These are phyloP conservation scores for Dascyllus trimaculatus DNA, from an alignment of 2,113 vertebrate species.

Conservation along the genomic window DNA sequence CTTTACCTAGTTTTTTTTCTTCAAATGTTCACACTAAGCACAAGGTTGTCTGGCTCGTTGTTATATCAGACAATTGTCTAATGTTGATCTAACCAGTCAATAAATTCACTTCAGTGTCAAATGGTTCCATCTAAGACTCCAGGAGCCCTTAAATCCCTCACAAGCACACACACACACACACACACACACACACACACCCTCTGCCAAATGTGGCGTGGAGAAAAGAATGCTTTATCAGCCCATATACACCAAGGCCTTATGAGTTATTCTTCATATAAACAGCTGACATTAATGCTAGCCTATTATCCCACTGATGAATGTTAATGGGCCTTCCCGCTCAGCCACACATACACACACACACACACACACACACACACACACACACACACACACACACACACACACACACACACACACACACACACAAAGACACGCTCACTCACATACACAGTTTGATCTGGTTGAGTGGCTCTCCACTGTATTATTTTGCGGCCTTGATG, in stretches of 20 bases:
- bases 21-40: neutral
- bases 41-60: constrained; percentile 2
- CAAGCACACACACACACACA: constrained; percentile 8
- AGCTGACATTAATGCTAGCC: constrained; percentile 73
- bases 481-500: constrained; percentile 68
- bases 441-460: constrained; percentile 43
- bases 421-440: constrained; percentile 13
- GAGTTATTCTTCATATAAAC: constrained; percentile 78
- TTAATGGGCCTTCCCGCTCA: constrained; percentile 71
- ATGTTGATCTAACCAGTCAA: constrained; percentile 51
- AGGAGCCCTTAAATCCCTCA: constrained; percentile 1
- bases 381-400: constrained; percentile 27
- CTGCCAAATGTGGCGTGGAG: constrained; percentile 33
- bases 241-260: constrained; percentile 64
- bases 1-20: neutral
- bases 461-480: constrained; percentile 61
- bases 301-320: constrained; percentile 78
- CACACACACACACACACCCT: constrained; percentile 2
- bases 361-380: constrained; percentile 24
- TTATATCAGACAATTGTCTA: constrained; percentile 5
- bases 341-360: constrained; percentile 21
- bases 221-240: constrained; percentile 47
- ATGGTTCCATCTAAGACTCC: constrained; percentile 23
- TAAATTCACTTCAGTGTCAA: constrained; percentile 57
- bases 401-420: constrained; percentile 32